Evolutionary conservation across 1,140 invertebrate genomes (phyloP), one percentile per base, ranked within the genome.

Genomic region (Drosophila persimilis): DNA sequence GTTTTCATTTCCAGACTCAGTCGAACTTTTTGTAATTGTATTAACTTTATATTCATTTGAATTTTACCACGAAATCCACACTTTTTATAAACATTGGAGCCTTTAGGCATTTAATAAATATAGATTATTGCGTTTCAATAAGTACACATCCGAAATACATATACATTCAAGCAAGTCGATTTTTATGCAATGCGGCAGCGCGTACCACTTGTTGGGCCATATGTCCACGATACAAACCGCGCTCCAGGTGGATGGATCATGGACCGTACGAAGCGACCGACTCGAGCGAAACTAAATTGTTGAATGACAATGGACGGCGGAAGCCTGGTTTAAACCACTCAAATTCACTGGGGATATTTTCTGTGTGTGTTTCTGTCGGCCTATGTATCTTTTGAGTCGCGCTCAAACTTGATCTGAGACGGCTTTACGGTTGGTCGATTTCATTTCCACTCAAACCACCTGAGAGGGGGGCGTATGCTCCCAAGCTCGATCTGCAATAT

Each of bases 281-380:
- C 86, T 89, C 81, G 72, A 73, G 59, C 77, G 60, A 85, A 89
- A 89, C 85, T 90, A 84, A 86, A 75, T 78, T 59, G 61, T 78
- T 69, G 60, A 74, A 78, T 60, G 47, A 60, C 52, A 78, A 78
- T 76, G 60, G 66, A 69, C 70, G 74, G 52, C 75, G 74, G 74
- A 83, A 83, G 63, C 73, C 62, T 44, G 15, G 44, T 45, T 47
- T 73, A 78, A 61, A 65, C 60, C 70, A 73, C 73, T 66, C 67
- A 69, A 46, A 61, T 52, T 59, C 50, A 29, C 45, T 39, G 53
- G 58, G 51, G 26, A 43, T 35, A 47, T 24, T 59, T 64, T 35
- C 45, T 41, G 20, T 57, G 41, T 59, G 45, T 64, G 20, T 58
- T 24, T 54, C 6, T 46, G n/a, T 24, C 20, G 46, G 50, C 54